phyloP scores from a whole-genome alignment of 2,888 invertebrate genomes.

The Scaeva pyrastri region DNA sequence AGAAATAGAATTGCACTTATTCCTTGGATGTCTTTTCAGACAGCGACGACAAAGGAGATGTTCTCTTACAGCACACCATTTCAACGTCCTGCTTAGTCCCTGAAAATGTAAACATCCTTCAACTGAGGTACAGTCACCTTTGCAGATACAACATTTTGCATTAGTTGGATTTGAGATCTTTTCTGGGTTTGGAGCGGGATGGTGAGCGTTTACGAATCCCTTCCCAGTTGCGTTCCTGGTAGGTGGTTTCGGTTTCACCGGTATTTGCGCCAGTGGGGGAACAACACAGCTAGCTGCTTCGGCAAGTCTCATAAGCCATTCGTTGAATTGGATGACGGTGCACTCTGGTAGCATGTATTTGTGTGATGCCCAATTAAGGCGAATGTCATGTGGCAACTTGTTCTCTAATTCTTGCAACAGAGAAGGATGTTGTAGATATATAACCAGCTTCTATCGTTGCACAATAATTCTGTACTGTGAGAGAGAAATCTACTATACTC shows the following conservation, averaged over 20 bases:
- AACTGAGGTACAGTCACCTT: neutral
- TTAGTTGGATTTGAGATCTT: neutral
- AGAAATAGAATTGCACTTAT: neutral
- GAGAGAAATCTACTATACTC: too few relatives aligned
- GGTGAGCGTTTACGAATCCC: neutral
- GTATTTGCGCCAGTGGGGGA: neutral
- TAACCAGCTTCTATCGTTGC: neutral
- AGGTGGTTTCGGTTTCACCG: neutral
- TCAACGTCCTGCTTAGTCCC: neutral
- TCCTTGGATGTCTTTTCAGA: neutral
- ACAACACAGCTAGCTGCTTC: slow-evolving; percentile 5
- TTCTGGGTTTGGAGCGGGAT: neutral
- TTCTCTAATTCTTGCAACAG: too few relatives aligned
- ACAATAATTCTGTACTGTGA: too few relatives aligned
- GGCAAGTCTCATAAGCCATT: too few relatives aligned
- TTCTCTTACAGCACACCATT: neutral
- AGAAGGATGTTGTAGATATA: too few relatives aligned
- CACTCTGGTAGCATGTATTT: too few relatives aligned
- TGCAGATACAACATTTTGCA: neutral
- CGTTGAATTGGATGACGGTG: too few relatives aligned
- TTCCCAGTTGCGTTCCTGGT: neutral
- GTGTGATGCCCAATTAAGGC: too few relatives aligned
- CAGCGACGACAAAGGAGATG: neutral
- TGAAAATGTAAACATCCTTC: neutral
- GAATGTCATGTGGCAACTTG: too few relatives aligned